A percentile compares a stretch with the other conserved stretches of the same genome.
phyloP scores from a whole-genome alignment of 37 sponge, comb jelly and placozoan species.

The Ianthella basta region DNA sequence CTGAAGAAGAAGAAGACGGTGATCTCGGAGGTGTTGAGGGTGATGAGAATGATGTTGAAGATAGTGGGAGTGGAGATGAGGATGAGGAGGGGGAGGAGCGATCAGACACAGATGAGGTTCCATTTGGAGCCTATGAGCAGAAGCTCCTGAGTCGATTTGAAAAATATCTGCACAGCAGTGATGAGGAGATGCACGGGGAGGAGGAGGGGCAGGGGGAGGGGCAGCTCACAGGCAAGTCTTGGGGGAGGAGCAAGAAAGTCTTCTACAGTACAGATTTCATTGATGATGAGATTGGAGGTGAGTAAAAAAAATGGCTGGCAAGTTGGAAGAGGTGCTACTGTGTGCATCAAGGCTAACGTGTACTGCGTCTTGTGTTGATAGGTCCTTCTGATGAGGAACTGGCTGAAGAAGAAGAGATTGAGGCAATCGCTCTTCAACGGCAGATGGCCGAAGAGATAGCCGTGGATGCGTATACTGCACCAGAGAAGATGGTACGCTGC shows the following conservation, averaged over 20 bases:
- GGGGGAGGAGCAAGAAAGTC: slow-evolving; percentile 71
- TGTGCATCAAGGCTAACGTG: neutral
- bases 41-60: too few relatives aligned
- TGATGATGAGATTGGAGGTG: slow-evolving; percentile 68
- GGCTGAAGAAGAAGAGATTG: slow-evolving; percentile 84
- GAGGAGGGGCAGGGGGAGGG: neutral
- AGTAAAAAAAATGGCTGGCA: neutral
- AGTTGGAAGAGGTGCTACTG: neutral
- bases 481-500: slow-evolving; percentile 1
- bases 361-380: too few relatives aligned
- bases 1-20: slow-evolving; percentile 3
- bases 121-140: slow-evolving; percentile 4
- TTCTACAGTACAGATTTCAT: slow-evolving; percentile 74
- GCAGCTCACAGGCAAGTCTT: slow-evolving; percentile 47
- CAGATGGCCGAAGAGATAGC: slow-evolving; percentile 56
- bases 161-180: slow-evolving; percentile 31
- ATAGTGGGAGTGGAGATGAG: neutral
- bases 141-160: slow-evolving; percentile 19
- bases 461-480: slow-evolving; percentile 69
- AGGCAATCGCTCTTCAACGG: slow-evolving; percentile 79
- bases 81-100: slow-evolving; percentile 21
- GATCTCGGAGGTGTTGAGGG: too few relatives aligned
- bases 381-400: slow-evolving; percentile 36
- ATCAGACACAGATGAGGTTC: neutral
- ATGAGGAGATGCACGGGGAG: slow-evolving; percentile 32